These are phyloP conservation scores for Numenius phaeopus DNA, from an alignment of 2,797 vertebrate species.

Conservation along the genomic window DNA sequence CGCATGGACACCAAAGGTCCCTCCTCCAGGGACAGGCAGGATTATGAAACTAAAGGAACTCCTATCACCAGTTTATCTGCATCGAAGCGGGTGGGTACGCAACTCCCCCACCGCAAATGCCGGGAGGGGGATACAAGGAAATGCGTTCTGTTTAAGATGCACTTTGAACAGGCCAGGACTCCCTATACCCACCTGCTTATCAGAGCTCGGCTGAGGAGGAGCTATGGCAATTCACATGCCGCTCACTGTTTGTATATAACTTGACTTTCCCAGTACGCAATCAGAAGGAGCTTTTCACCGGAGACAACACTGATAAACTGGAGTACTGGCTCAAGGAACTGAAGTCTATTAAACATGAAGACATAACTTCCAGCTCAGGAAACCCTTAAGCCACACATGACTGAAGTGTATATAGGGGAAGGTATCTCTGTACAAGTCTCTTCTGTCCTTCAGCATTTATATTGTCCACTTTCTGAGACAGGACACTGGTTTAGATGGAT, in stretches of 20 bases:
- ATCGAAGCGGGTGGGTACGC: background rate
- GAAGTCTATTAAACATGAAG: background rate
- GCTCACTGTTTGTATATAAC: background rate
- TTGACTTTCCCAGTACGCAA: background rate
- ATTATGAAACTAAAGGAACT: background rate
- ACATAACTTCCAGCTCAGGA: background rate
- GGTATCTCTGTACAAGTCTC: background rate
- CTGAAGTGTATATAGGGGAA: background rate
- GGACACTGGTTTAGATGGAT: background rate
- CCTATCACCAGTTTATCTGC: background rate
- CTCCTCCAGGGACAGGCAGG: background rate
- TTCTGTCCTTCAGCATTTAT: background rate
- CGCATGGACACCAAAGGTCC: background rate
- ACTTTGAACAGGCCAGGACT: background rate
- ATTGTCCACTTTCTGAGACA: background rate
- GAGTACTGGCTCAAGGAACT: background rate
- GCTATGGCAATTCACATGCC: background rate
- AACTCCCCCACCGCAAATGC: background rate
- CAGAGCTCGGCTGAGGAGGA: background rate
- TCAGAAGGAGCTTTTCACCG: background rate
- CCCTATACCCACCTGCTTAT: background rate
- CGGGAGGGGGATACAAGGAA: background rate
- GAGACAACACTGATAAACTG: background rate
- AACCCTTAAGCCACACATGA: background rate
- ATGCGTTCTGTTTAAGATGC: background rate